Evolutionary conservation across 2,888 invertebrate species (phyloP), one percentile per base, ranked within the genome.

Genomic region (Ectropis crepuscularia): DNA sequence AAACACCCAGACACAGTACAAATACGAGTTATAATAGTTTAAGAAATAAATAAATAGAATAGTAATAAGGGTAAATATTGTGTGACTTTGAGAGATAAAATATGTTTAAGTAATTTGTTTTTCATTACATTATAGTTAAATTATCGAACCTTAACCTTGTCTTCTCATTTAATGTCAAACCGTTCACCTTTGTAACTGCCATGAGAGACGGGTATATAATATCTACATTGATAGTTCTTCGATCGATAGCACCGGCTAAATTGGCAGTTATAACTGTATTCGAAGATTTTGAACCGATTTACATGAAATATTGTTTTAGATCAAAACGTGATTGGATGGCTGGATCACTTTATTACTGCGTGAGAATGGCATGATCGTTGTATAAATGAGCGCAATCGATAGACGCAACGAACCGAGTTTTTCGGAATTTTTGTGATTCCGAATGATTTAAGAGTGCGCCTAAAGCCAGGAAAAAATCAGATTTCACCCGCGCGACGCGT

Each of bases 301-400:
- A 41, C 16, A 51, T 51, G 39, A 51, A 51, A 51, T 51, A 51
- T 51, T 39, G 39, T 16, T 51, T 51, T 41, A 51, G 51, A 51
- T 51, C 49, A 50, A 49, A 28, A 10, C 51, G 51, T 51, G 51
- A 51, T 51, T 51, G 51, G 39, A 28, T 39, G 39, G 12, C 50
- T 50, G 6, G 51, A 16, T 51, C 41, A 51, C 41, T 51, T 51
- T 51, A 51, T 50, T 41, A 51, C 16, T 39, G 39, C 10, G 39
- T 41, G 39, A 16, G 51, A 51, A 50, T 50, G 38, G 51, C 6
- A 5, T 39, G 16, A 41, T 41, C 12, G 12, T 41, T 51, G 9
- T 12, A 10, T 12, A 10, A 51, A 28, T 28, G 16, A 28, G 16
- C 16, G 12, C 11, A 12, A 50, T 50, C 11, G 39, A 8, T 28